Conservation (phyloP, 2,113 vertebrate species). For the Silurus asotus region DNA sequence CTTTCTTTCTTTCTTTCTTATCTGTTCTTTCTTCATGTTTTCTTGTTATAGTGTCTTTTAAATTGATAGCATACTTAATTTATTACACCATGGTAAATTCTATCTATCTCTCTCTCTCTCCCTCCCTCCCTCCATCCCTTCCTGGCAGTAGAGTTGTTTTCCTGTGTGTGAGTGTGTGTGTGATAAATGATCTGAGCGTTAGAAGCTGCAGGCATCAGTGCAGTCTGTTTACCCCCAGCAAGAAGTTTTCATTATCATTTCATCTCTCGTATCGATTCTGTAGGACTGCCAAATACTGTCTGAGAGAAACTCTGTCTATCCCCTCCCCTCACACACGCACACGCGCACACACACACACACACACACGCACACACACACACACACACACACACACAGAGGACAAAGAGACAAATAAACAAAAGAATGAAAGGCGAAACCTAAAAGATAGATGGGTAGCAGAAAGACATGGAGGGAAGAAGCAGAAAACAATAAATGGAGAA, state of each 20-base stretch:
- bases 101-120: too few relatives aligned
- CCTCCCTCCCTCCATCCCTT: not conserved
- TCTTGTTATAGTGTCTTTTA: not conserved
- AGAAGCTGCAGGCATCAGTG: constrained; percentile 14
- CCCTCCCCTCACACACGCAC: not conserved
- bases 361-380: not conserved
- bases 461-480: not conserved
- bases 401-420: not conserved
- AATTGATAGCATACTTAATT: not conserved
- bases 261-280: constrained; percentile 71
- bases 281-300: constrained; percentile 63
- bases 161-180: not conserved
- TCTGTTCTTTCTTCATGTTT: not conserved
- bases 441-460: not conserved
- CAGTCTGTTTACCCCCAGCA: constrained; percentile 63
- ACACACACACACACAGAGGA: not conserved
- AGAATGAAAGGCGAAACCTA: not conserved
- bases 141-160: not conserved
- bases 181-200: constrained; percentile 21
- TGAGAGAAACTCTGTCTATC: constrained; percentile 25
- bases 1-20: not conserved
- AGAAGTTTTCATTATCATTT: constrained; percentile 53
- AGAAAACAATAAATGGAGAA: not conserved
- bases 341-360: not conserved
- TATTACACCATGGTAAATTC: constrained; percentile 4